Percentiles rank a stretch among this genome's conserved stretches.
Conservation (phyloP, 1,140 invertebrate genomes). For the Sarcophaga bullata region DNA sequence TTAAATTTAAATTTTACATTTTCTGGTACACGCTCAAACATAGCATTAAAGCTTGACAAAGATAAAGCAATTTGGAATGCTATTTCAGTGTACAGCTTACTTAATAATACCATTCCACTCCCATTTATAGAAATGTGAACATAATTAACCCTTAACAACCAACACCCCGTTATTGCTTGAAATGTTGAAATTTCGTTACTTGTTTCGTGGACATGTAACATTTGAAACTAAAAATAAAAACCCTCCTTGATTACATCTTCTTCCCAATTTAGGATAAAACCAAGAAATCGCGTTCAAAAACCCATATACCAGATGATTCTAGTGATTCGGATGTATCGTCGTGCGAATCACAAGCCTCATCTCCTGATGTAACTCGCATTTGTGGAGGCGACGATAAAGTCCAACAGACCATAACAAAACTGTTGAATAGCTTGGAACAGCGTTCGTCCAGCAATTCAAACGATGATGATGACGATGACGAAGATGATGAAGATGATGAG, state of each 20-base stretch:
- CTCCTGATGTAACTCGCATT: constrained; percentile 46
- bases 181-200: not conserved
- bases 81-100: too few species aligned
- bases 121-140: too few species aligned
- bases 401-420: constrained; percentile 51
- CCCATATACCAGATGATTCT: constrained; percentile 47
- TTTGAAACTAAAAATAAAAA: not conserved
- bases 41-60: too few species aligned
- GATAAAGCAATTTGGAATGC: too few species aligned
- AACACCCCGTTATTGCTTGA: not conserved
- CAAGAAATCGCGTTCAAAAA: constrained; percentile 44
- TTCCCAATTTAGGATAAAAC: constrained; percentile 29
- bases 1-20: too few species aligned
- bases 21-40: too few species aligned
- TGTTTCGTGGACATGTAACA: not conserved
- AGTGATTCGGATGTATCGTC: constrained; percentile 62
- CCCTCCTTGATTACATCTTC: not conserved
- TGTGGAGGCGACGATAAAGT: constrained; percentile 41
- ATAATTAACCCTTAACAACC: not conserved
- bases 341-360: constrained; percentile 54
- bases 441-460: constrained; percentile 57
- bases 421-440: constrained; percentile 55
- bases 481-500: constrained; percentile 50
- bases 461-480: constrained; percentile 57
- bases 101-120: too few species aligned